A percentile compares a stretch with the other conserved stretches of the same genome.
phyloP scores from a whole-genome alignment of 2,113 vertebrate genomes.

The Menura novaehollandiae region DNA sequence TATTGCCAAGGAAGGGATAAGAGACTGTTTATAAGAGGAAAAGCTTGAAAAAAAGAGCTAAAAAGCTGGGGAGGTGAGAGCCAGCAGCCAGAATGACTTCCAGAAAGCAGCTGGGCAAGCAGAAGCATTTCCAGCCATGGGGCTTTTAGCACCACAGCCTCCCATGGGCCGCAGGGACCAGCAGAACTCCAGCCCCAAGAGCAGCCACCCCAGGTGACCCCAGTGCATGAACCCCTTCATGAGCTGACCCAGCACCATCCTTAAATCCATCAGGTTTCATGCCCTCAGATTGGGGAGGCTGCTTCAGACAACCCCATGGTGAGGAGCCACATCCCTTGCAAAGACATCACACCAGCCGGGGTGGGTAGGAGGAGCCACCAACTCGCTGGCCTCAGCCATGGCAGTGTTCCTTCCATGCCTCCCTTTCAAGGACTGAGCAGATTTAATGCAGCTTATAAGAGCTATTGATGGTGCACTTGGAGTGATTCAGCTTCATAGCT shows the following conservation, averaged over 20 bases:
- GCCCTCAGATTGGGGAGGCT: neutral
- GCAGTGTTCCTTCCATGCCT: neutral
- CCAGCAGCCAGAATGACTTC: neutral
- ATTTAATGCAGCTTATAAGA: neutral
- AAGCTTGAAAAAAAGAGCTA: neutral
- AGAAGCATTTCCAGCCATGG: neutral
- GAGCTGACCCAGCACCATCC: neutral
- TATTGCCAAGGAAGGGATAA: neutral
- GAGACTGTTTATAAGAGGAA: neutral
- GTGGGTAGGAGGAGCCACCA: neutral
- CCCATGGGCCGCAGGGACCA: neutral
- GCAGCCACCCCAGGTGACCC: fast-evolving
- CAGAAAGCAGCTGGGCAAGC: neutral
- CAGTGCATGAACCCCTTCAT: neutral
- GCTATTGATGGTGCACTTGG: neutral
- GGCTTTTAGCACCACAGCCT: neutral
- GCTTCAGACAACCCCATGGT: neutral
- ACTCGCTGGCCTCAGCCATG: fast-evolving
- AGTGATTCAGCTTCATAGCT: neutral
- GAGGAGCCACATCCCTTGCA: neutral
- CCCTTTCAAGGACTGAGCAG: neutral
- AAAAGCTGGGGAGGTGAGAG: neutral
- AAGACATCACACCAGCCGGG: neutral
- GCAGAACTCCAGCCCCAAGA: neutral
- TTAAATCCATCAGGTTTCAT: neutral